Evolutionary conservation across 2,888 invertebrate genomes (phyloP).

Genomic region (Teinopalpus imperialis): DNA sequence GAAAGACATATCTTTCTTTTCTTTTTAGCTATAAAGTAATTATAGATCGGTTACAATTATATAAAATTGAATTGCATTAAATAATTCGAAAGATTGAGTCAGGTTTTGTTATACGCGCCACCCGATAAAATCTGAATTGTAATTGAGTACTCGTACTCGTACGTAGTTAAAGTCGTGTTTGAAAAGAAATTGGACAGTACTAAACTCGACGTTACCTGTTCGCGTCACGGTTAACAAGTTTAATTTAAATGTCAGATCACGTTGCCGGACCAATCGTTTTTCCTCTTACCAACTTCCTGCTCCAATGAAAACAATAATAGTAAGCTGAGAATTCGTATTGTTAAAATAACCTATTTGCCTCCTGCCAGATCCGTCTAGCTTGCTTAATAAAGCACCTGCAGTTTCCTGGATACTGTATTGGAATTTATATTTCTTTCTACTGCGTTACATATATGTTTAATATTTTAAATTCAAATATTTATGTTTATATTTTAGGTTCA

Average conservation of each 20-base stretch:
- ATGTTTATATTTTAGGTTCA: too few relatives aligned
- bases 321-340: constrained; percentile 14
- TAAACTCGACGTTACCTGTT: constrained; percentile 58
- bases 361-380: background rate
- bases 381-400: background rate
- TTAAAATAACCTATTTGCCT: constrained; percentile 2
- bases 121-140: background rate
- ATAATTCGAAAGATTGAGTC: too few relatives aligned
- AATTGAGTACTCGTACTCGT: constrained; percentile 18
- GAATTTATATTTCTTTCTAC: constrained; percentile 7
- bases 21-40: too few relatives aligned
- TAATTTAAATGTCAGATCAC: constrained; percentile 56
- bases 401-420: constrained; percentile 2
- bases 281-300: constrained; percentile 34
- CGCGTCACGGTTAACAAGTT: constrained; percentile 59
- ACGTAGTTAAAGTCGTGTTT: constrained; percentile 16
- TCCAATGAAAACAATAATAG: constrained; percentile 31
- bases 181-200: constrained; percentile 36
- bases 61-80: too few relatives aligned
- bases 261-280: constrained; percentile 42
- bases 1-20: too few relatives aligned
- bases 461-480: too few relatives aligned
- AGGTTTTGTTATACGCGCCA: background rate
- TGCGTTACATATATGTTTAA: too few relatives aligned
- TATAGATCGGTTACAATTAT: too few relatives aligned